phyloP scores from a whole-genome alignment of 2,888 invertebrate species.

The Sinopyrophorus schimmeli region DNA sequence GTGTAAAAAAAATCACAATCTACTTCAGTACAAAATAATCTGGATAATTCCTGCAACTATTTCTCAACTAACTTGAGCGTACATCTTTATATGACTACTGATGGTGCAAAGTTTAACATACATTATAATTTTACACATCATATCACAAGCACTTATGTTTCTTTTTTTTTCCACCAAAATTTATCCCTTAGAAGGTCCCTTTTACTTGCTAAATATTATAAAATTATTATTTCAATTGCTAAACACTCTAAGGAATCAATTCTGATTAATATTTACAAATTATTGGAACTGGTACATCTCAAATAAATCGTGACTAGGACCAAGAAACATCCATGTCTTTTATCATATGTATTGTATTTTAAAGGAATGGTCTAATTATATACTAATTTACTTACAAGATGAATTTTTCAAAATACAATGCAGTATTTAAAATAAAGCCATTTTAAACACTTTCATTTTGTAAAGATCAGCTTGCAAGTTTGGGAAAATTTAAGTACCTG shows the following conservation, averaged over 20 bases:
- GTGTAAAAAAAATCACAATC: too few species aligned
- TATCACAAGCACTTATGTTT: slow-evolving; percentile 43
- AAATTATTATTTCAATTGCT: too few species aligned
- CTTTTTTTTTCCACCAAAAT: too few species aligned
- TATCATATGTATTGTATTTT: slow-evolving; percentile 6
- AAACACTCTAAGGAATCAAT: too few species aligned
- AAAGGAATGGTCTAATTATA: slow-evolving; percentile 16
- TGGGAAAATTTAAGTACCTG: slow-evolving; percentile 19
- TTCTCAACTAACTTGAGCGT: slow-evolving; percentile 17
- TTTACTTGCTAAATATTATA: too few species aligned
- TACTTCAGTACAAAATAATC: slow-evolving; percentile 15
- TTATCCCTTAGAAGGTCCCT: too few species aligned
- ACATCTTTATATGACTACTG: slow-evolving; percentile 14
- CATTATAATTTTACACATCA: slow-evolving; percentile 36
- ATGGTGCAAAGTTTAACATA: slow-evolving; percentile 16
- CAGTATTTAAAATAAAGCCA: too few species aligned
- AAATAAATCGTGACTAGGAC: slow-evolving; percentile 30
- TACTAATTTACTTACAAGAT: slow-evolving; percentile 10
- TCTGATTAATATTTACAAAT: too few species aligned
- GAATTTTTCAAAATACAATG: too few species aligned
- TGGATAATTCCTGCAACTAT: slow-evolving; percentile 8
- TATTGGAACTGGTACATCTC: too few species aligned
- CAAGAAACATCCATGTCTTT: slow-evolving; percentile 16
- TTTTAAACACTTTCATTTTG: too few species aligned
- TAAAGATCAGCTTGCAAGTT: too few species aligned